phyloP scores from a whole-genome alignment of 2,888 invertebrate genomes.

The Torymus auratus region DNA sequence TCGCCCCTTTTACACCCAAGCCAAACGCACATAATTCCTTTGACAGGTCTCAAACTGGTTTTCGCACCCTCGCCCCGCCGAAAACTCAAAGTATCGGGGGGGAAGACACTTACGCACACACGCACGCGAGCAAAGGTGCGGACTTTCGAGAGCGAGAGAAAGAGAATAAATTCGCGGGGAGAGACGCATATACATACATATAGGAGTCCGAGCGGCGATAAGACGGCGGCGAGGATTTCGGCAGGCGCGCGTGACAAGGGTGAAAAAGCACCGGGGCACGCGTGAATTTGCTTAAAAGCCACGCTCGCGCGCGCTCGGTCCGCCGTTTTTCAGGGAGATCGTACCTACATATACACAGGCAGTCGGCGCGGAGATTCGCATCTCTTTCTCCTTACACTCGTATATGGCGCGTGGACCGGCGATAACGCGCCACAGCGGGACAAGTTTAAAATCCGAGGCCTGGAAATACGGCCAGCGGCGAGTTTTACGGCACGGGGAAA shows the following conservation, averaged over 20 bases:
- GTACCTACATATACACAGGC: background rate
- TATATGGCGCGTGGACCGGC: conserved; percentile 11
- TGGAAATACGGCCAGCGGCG: background rate
- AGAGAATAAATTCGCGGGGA: conserved; percentile 56
- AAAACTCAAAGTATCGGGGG: background rate
- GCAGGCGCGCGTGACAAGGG: conserved; percentile 57
- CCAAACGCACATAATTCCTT: conserved; percentile 47
- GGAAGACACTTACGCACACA: background rate
- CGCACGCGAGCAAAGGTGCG: background rate
- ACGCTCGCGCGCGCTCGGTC: conserved; percentile 7
- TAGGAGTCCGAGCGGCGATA: conserved; percentile 57
- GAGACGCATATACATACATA: conserved; percentile 1
- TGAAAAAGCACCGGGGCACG: conserved; percentile 56
- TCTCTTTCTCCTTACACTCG: conserved; percentile 40
- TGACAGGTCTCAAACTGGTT: conserved; percentile 51
- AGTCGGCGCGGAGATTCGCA: conserved; percentile 44
- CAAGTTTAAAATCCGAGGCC: conserved; percentile 51
- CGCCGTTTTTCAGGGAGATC: conserved; percentile 11
- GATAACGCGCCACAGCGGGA: conserved; percentile 40
- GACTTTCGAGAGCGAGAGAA: conserved; percentile 45
- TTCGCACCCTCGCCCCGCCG: conserved; percentile 39
- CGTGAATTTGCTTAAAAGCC: background rate
- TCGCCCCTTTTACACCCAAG: conserved; percentile 3
- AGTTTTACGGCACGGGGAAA: conserved; percentile 52
- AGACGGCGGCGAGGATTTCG: conserved; percentile 50